These are phyloP conservation scores for Ganaspis sp. DNA, from an alignment of 1,140 invertebrate genomes.

Conservation along the genomic window DNA sequence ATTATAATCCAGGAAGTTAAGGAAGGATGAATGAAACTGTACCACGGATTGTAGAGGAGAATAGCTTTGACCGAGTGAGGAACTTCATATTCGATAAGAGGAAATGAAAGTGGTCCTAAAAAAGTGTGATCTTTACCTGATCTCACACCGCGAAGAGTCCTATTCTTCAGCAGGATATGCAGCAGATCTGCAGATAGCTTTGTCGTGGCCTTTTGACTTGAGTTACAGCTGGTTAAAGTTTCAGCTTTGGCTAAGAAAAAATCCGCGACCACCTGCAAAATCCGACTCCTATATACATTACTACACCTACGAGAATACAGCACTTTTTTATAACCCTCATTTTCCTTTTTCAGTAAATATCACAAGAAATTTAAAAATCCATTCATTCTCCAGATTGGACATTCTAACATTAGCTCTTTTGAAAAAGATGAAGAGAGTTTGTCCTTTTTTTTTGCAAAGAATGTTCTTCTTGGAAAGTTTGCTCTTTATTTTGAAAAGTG, in stretches of 20 bases:
- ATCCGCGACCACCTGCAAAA: constrained; percentile 61
- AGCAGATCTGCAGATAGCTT: constrained; percentile 64
- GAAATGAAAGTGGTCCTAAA: constrained; percentile 50
- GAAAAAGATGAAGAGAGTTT: no score
- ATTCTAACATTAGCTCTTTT: no score
- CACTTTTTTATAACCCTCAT: background rate
- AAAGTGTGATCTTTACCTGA: constrained; percentile 59
- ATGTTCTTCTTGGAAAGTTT: no score
- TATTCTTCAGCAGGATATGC: constrained; percentile 64
- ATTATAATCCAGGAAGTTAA: no score
- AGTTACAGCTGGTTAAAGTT: constrained; percentile 65
- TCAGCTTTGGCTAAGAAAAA: constrained; percentile 52
- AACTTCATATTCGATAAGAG: constrained; percentile 36
- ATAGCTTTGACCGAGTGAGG: no score
- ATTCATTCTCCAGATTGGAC: no score
- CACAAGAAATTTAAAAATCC: no score
- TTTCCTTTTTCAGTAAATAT: no score
- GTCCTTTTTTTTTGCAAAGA: no score
- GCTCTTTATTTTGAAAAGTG: no score
- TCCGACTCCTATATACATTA: constrained; percentile 14
- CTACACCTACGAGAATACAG: background rate
- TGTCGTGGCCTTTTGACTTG: constrained; percentile 63
- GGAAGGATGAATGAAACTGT: no score
- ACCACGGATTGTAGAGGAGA: no score
- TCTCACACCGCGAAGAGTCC: constrained; percentile 59